A percentile compares a stretch with the other conserved stretches of the same genome.
Conservation (phyloP, 2,797 vertebrate genomes). For the Potorous gilbertii region DNA sequence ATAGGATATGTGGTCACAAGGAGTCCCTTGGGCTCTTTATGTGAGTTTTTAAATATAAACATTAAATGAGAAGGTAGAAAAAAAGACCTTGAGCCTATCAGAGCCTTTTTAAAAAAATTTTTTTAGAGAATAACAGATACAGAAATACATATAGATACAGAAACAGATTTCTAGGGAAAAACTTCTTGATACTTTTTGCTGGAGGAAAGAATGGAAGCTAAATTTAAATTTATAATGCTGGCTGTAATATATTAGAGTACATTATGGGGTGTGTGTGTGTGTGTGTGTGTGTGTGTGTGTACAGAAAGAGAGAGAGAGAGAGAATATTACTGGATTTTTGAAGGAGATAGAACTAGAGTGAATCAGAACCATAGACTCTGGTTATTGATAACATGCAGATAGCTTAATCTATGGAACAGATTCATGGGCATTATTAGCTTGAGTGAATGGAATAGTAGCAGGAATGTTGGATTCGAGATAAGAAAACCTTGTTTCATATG, state of each 20-base stretch:
- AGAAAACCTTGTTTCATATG: neutral
- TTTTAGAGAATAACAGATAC: too few species aligned
- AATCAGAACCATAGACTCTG: neutral
- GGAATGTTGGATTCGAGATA: neutral
- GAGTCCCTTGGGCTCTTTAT: neutral
- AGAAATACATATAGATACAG: too few species aligned
- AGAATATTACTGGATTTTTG: neutral
- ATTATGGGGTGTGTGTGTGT: neutral
- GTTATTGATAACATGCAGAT: neutral
- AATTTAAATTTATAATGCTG: neutral
- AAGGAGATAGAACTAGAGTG: neutral
- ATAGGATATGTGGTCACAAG: neutral
- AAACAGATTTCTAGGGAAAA: neutral
- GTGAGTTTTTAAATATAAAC: neutral
- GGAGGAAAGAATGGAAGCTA: neutral
- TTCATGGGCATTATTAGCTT: neutral
- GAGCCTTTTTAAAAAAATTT: neutral
- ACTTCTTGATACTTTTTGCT: neutral
- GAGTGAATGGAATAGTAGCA: neutral
- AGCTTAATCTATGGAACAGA: neutral
- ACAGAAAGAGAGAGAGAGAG: too few species aligned
- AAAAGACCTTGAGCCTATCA: neutral
- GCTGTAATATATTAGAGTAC: neutral
- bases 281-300: too few species aligned
- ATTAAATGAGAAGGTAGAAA: constrained; percentile 15